phyloP scores from a whole-genome alignment of 64 coral and sea anemone species.

The Catalaphyllia jardinei region DNA sequence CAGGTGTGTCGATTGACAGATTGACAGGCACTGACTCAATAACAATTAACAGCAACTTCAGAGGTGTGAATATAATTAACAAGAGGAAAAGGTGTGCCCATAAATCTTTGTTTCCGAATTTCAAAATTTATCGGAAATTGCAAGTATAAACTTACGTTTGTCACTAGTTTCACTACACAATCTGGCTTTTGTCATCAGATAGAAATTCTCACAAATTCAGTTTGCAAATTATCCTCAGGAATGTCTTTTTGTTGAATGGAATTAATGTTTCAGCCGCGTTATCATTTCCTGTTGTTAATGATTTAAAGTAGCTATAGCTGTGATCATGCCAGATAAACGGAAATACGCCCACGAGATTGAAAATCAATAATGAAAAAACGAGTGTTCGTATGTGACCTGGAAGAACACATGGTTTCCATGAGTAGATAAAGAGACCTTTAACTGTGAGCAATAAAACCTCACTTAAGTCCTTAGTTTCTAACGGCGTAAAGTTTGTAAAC shows the following conservation, averaged over 20 bases:
- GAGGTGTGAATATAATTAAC: not conserved
- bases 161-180: not conserved
- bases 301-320: not conserved
- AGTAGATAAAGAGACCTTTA: not conserved
- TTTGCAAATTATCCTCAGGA: not conserved
- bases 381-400: no score
- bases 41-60: not conserved
- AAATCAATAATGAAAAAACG: not conserved
- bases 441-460: not conserved
- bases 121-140: not conserved
- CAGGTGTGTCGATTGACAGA: no score
- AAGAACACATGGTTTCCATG: not conserved
- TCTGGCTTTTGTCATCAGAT: no score
- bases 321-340: not conserved
- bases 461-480: no score
- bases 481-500: not conserved
- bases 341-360: constrained; percentile 20
- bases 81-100: constrained; percentile 33
- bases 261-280: not conserved
- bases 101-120: not conserved
- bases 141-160: not conserved
- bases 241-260: not conserved
- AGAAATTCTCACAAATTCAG: not conserved
- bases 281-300: not conserved
- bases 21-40: not conserved